Percentiles rank a stretch among this genome's conserved stretches.
Evolutionary conservation across 2,797 vertebrate species (phyloP).

Genomic region (Spondyliosoma cantharus): DNA sequence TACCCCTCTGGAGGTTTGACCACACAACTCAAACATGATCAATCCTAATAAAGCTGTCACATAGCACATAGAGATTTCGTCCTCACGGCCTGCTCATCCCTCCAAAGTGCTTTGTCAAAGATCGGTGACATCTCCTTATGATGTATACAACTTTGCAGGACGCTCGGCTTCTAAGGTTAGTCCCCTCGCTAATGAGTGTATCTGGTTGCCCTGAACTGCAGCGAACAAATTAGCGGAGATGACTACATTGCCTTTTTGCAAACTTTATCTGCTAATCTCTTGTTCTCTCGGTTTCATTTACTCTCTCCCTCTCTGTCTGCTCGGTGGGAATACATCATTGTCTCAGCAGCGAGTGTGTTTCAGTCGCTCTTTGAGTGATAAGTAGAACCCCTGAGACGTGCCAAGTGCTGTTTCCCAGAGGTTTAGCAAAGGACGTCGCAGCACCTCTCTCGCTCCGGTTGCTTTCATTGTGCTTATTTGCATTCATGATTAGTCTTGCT

Average conservation of each 20-base stretch:
- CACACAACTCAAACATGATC: conserved; percentile 77
- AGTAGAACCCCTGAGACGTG: conserved; percentile 62
- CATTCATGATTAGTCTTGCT: conserved; percentile 79
- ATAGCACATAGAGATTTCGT: conserved; percentile 57
- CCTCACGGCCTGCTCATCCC: conserved; percentile 55
- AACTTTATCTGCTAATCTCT: conserved; percentile 70
- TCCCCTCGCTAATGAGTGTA: conserved; percentile 51
- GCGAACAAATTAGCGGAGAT: conserved; percentile 59
- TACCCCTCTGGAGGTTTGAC: conserved; percentile 71
- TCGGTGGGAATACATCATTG: conserved; percentile 64
- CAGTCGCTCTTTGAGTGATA: conserved; percentile 62
- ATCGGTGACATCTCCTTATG: conserved; percentile 44
- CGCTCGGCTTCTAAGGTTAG: conserved; percentile 29
- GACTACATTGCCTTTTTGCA: conserved; percentile 58
- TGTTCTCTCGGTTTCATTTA: conserved; percentile 52
- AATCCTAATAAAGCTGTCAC: conserved; percentile 77
- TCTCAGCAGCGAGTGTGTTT: conserved; percentile 65
- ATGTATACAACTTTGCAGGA: conserved; percentile 36
- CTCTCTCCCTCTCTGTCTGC: conserved; percentile 48
- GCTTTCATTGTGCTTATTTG: conserved; percentile 75
- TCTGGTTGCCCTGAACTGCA: conserved; percentile 59
- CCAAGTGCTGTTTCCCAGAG: conserved; percentile 76
- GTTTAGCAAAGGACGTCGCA: conserved; percentile 66
- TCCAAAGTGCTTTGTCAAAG: conserved; percentile 56
- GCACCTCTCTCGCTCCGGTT: conserved; percentile 61